These are phyloP conservation scores for Protophormia terraenovae DNA, from an alignment of 2,888 invertebrate species.

Conservation along the genomic window DNA sequence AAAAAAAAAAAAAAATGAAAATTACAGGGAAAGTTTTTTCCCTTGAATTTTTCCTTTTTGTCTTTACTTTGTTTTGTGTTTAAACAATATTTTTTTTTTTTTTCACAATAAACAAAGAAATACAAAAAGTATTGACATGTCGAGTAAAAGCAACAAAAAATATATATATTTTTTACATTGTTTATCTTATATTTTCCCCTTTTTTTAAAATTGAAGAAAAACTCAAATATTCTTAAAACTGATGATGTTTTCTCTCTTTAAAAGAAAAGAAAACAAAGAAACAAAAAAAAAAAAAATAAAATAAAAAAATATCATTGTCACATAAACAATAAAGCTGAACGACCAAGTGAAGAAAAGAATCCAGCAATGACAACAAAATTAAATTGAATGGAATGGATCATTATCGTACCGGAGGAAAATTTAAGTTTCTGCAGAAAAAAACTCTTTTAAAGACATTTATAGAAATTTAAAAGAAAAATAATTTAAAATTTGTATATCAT, in stretches of 20 bases:
- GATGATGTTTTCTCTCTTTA: slow-evolving; percentile 17
- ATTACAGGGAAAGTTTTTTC: not conserved
- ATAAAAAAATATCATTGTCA: slow-evolving; percentile 30
- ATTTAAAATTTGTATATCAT: no score
- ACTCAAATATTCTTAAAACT: slow-evolving; percentile 39
- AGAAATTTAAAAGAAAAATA: not conserved
- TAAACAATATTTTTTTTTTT: slow-evolving; percentile 4
- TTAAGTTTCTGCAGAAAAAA: not conserved
- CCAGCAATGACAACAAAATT: slow-evolving; percentile 30
- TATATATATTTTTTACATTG: slow-evolving; percentile 18
- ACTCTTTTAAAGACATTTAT: not conserved
- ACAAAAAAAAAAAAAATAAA: not conserved
- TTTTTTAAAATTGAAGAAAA: slow-evolving; percentile 20
- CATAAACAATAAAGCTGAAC: slow-evolving; percentile 21
- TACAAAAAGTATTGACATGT: slow-evolving; percentile 30
- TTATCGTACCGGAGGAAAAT: slow-evolving; percentile 8
- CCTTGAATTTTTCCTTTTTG: not conserved
- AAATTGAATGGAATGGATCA: slow-evolving; percentile 43
- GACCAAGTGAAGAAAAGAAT: slow-evolving; percentile 22
- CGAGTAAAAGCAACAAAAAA: not conserved
- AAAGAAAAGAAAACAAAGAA: not conserved
- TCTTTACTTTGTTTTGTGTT: not conserved
- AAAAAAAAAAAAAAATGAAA: not conserved
- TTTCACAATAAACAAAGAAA: slow-evolving; percentile 29
- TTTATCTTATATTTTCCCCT: slow-evolving; percentile 24